Base-by-base conservation (phyloP, 1,140 invertebrate genomes). In the Panagrolaimus sp. region DNA sequence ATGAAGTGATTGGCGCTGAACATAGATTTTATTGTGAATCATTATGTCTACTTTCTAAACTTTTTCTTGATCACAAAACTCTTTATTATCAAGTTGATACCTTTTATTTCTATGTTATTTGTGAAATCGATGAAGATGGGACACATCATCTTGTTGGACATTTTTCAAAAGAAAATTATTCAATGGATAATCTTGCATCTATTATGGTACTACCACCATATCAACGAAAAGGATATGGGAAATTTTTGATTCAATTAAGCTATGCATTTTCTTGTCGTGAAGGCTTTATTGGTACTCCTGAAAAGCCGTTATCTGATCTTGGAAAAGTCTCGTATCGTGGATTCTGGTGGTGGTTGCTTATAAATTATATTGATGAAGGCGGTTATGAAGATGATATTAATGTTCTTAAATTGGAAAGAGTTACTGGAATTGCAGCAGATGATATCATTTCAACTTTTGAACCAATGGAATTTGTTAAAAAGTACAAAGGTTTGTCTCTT, bases 71-170 rank as follows among this genome's bases (percentile, higher is more conserved):
- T 84, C 96, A 99, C 85, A 99, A 99, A 85, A 98, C 94, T 0
- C 85, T 99, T 25, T 98, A 97, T 83, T 99, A 98, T 80, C 96
- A 99, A 81, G 98, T 96, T 5, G 96, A 98, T 85, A 95, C 95
- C 2, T 99, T 99, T 86, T 85, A 98, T 0, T 99, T 99, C 85
- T 99, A 99, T 83, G 92, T 98, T 0, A 93, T 98, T 91, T 97
- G 68, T 23, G 68, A 71, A 27, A 31, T 76, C 0, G 74, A 76
- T 71, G 67, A 63, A 23, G 38, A 70, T 16, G 74, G 76, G 13
- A 67, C 65, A n/a, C 62, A 63, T 20, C 74, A 76, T 63, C 86
- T 98, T 74, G 94, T 98, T 70, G 96, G 96, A 27, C 98, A 98
- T 84, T 98, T 98, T 85, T 97, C 93, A 23, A 98, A 98, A 83